phyloP scores from a whole-genome alignment of 2,113 vertebrate species.

The Pedionomus torquatus region DNA sequence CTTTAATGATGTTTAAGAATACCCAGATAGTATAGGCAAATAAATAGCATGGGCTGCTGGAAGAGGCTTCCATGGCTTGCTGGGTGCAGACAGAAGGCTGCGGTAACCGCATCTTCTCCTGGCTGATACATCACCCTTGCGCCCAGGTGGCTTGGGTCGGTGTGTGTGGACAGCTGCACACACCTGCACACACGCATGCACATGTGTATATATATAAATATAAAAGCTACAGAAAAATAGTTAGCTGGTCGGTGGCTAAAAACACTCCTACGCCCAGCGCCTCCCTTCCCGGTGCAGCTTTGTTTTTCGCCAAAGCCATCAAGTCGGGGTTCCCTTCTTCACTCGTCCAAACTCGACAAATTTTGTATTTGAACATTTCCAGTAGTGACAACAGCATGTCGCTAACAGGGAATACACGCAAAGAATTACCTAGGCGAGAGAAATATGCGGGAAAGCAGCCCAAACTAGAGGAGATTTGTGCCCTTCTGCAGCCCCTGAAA shows the following conservation, averaged over 20 bases:
- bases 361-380: background rate
- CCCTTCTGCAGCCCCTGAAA: background rate
- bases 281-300: background rate
- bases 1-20: constrained; percentile 57
- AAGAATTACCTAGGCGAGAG: background rate
- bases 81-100: background rate
- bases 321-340: background rate
- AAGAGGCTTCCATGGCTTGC: background rate
- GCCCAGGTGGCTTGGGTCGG: background rate
- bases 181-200: too few relatives aligned
- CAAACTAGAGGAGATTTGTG: background rate
- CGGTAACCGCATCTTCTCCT: background rate
- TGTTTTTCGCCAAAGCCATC: background rate
- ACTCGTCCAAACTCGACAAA: background rate
- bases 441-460: background rate
- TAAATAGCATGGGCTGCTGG: constrained; percentile 2
- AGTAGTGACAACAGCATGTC: background rate
- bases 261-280: background rate
- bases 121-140: background rate
- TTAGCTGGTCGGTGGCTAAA: background rate
- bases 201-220: background rate
- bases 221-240: background rate
- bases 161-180: background rate
- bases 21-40: constrained; percentile 25
- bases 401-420: background rate